Base-by-base conservation (phyloP, 2,797 vertebrate species). In the Lepus townsendii region DNA sequence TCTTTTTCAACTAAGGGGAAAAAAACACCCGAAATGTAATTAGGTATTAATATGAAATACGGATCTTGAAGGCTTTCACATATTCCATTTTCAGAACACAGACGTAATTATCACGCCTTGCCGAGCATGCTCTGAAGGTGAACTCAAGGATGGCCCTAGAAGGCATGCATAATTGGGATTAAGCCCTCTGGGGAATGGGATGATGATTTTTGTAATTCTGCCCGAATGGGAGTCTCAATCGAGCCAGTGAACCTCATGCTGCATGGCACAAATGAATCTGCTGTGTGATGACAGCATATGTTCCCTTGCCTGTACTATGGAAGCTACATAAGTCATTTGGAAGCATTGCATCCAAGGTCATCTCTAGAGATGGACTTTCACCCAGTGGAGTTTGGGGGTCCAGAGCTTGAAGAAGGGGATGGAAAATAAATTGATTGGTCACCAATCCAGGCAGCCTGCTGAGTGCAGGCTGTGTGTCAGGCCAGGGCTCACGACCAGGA, bases 261-360 rank as follows among this genome's bases (percentile, higher is more conserved):
- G 88, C 88, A 50, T 90, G 93, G 91, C 57, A 72, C 95, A 95
- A 96, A 86, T 95, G 92, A 88, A 76, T 96, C 97, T 93, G 97
- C 73, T 79, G 73, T 88, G 60, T 97, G 88, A 83, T 95, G 96
- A 78, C 83, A 83, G 90, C 62, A 47, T 72, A 82, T 68, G 79
- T 38, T 96, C 35, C 68, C 24, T 91, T 84, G 95, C 92, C 90
- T 94, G 78, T 76, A 95, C 90, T 30, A 80, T 77, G 96, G 89
- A 90, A 95, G 91, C 32, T 93, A 96, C 82, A 82, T 94, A 93
- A 95, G 73, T 87, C 83, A 93, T 90, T 78, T 60, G 76, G 90
- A 96, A 94, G 97, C 83, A 94, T 66, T 97, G 96, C 92, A 95
- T 87, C 95, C 79, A 97, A 97, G 94, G 94, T 77, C 97, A 93